Evolutionary conservation across 2,113 vertebrate genomes (phyloP), one percentile per base, ranked within the genome.

Genomic region (Gila orcuttii): DNA sequence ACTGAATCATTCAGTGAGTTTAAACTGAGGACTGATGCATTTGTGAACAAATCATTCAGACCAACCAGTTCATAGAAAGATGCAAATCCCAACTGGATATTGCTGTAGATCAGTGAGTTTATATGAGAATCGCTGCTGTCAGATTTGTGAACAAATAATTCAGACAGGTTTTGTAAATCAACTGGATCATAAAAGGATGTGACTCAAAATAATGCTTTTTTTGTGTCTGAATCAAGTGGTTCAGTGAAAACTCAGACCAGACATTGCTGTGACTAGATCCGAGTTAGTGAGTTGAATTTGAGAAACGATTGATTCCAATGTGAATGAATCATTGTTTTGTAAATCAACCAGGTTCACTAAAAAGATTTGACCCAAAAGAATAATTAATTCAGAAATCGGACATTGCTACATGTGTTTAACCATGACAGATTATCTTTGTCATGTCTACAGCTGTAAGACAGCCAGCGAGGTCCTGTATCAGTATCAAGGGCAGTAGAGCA

Each of bases 401-500:
- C 68, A 23, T 39, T 19, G 8, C 9, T 23, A 71, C 68, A 23
- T 50, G 62, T 52, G 17, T 31, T 82, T 50, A 47, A 7, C 42
- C 42, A 66, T 8, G 17, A 52, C 64, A 81, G 5, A 82, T 23
- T 52, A 10, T 50, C 15, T 68, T 10, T 12, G 9, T 3, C 9
- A 28, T 23, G 28, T 52, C 42, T 17, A 52, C 19, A 81, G 52
- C 31, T 39, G 39, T 39, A 60, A 79, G 50, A 79, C 23, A 79
- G 33, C 28, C 2, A 74, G n/a, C 15, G 42, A 47, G 25, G 19
- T 69, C 79, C 25, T 8, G 13, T 23, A 50, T 55, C 45, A 57
- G 68, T 57, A 73, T 83, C 68, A 83, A 73, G 68, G 50, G 68
- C 68, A 73, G 7, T 25, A 19, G 66, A 73, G 50, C 81, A 28